Base-by-base conservation (phyloP, 2,113 vertebrate genomes). In the Chrysemys picta region DNA sequence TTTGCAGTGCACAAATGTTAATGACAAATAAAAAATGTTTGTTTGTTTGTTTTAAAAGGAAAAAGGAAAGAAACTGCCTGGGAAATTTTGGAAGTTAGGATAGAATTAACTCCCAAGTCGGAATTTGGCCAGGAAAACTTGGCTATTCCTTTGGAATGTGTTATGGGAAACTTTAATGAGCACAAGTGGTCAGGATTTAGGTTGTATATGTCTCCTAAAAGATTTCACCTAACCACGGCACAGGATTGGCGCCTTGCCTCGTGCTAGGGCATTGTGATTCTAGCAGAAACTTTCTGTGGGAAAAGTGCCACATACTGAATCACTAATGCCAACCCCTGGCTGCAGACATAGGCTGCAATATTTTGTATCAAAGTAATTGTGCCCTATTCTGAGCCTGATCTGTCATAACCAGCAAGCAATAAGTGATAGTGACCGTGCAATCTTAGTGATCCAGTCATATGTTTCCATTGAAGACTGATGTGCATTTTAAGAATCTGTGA, bases 381-480 rank as follows among this genome's bases (percentile, higher is more conserved):
- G 56, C 82, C 75, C 42, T 84, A 35, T 89, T 50, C 57, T 49
- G 31, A 69, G 59, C 59, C 56, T 69, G 42, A 72, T 80, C 59
- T 92, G 54, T 89, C 57, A 57, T 27, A 80, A 35, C 31, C 42
- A 84, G 72, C 38, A 72, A 92, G 52, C 56, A 53, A 80, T 88
- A 92, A 88, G 72, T 72, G 54, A 82, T 80, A 57, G 54, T 87
- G 86, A 83, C 80, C 72, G 75, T 82, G 88, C 86, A 88, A 92
- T 92, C 82, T 84, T 57, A 47, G 76, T 69, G 82, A 89, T 89
- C 86, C 82, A 50, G 22, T 84, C 91, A 72, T 83, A 49, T 6
- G 13, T 89, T 92, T 80, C 86, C 91, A 80, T 38, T 50, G 57
- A 88, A 84, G 72, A 88, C 86, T 84, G 91, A 80, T 89, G 42